Evolutionary conservation across 2,888 invertebrate species (phyloP), one percentile per base, ranked within the genome.

Genomic region (Bruchidius siliquastri): DNA sequence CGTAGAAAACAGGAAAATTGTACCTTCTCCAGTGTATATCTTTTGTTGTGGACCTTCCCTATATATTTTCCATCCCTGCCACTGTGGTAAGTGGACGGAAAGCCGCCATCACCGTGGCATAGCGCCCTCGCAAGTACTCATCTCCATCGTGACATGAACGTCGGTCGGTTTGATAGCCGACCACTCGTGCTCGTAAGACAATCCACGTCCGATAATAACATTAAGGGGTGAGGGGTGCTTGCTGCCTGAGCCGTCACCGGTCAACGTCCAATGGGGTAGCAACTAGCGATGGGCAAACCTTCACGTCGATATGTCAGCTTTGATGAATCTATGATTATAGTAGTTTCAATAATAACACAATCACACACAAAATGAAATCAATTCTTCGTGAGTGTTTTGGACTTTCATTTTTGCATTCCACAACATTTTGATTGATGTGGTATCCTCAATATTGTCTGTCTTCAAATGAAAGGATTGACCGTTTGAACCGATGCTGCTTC

Each of bases 201-300:
- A 84, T 84, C 79, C 77, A 78, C 79, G 79, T 79, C 79, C 81
- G 81, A 81, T 82, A 82, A 82, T 82, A 82, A 80, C 82, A 82
- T 83, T 84, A 83, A 81, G 81, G 80, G 81, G 80, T 80, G 79
- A 78, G 49, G 49, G 49, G 49, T 49, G 49, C 30, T 30, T 30
- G 30, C 49, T 49, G 49, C 49, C 49, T 13, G 49, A 76, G 80
- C 80, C 80, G 82, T 82, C 81, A 81, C 80, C 81, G 81, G 81
- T 79, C 81, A 78, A 81, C 77, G 80, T 79, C 80, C 79, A 77
- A 79, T 78, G 77, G 77, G 80, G 80, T 79, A 79, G 79, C 77
- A 80, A 76, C 13, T 49, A 49, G 49, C 1, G 49, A 49, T 49
- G 49, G 6, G 49, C 49, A 49, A 49, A 49, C 3, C n/a, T n/a